Evolutionary conservation across 2,113 vertebrate genomes (phyloP), one percentile per base, ranked within the genome.

Genomic region (Lutjanus erythropterus): DNA sequence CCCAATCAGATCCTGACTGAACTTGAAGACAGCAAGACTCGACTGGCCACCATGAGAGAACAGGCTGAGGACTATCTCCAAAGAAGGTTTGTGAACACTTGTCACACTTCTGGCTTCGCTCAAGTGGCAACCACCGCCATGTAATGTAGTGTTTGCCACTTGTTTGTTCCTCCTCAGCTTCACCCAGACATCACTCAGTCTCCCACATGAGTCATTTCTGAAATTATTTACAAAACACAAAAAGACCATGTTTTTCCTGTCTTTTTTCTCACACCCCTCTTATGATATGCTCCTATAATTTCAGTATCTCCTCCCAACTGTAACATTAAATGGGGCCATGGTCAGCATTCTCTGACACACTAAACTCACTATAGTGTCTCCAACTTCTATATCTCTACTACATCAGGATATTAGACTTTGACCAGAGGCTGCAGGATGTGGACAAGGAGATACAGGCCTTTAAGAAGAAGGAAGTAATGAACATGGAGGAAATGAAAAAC

Each of bases 371-470:
- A n/a, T n/a, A 29, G 5, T 37, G 29, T 31, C 16, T 33, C 27
- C 0, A 64, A 37, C 52, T 67, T 16, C 6, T 6, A 16, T 67
- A 25, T 71, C 6, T 65, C 23, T 19, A 56, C 68, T 60, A 1
- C 65, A n/a, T 47, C 75, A 99, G 98, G 91, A 90, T 95, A 56
- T 81, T 78, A 37, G 75, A 93, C 55, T 96, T 97, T 91, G 92
- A 95, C 7, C 62, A 88, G 6, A 91, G 35, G 44, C 94, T 99
- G 29, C 86, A 95, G 77, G 23, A 9, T 39, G 89, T 96, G 60
- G 65, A 85, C 23, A 95, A 93, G 71, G 95, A 97, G 56, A 83
- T 98, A 12, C 94, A 96, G 58, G 78, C 84, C 42, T 98, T 96
- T 90, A 96, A 94, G 83, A 97, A 92, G 81, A 94, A 93, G 0